Conservation (phyloP, 2,113 vertebrate species). For the Ptilorrhoa leucosticta region DNA sequence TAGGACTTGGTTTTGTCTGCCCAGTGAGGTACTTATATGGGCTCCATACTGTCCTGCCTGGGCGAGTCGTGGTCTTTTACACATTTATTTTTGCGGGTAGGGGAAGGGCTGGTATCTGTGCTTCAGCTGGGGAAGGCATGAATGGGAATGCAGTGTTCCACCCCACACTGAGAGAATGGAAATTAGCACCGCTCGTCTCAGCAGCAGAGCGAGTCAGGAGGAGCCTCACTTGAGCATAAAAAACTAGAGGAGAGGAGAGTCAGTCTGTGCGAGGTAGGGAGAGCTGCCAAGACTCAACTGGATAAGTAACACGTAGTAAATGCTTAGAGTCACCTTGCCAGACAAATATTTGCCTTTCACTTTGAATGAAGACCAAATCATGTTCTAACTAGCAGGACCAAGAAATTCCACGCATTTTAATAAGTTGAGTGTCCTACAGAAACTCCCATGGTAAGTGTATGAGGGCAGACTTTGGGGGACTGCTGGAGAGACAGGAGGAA, state of each 20-base stretch:
- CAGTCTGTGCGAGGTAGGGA: neutral
- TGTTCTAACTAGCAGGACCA: slow-evolving; percentile 50
- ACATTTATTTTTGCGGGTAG: neutral
- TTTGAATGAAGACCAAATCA: slow-evolving; percentile 53
- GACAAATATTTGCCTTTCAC: slow-evolving; percentile 58
- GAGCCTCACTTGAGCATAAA: neutral
- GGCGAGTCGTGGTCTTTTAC: neutral
- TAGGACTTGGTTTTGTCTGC: neutral
- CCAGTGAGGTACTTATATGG: neutral
- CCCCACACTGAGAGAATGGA: neutral
- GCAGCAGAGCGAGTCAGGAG: neutral
- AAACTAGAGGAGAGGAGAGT: neutral
- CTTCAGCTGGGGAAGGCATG: neutral
- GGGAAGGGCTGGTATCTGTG: neutral
- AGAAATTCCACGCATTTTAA: slow-evolving; percentile 38
- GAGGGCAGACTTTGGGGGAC: neutral
- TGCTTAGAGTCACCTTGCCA: slow-evolving; percentile 57
- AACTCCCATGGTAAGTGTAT: neutral
- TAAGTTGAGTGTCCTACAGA: slow-evolving; percentile 18
- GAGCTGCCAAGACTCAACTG: slow-evolving; percentile 59
- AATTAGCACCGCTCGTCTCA: neutral
- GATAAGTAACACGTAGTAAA: slow-evolving; percentile 57
- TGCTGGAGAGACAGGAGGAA: neutral
- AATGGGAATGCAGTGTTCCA: neutral
- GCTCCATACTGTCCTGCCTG: neutral